Percentiles rank a stretch among this genome's conserved stretches.
Evolutionary conservation across 2,113 vertebrate genomes (phyloP).

Genomic region (Dicaeum eximium): DNA sequence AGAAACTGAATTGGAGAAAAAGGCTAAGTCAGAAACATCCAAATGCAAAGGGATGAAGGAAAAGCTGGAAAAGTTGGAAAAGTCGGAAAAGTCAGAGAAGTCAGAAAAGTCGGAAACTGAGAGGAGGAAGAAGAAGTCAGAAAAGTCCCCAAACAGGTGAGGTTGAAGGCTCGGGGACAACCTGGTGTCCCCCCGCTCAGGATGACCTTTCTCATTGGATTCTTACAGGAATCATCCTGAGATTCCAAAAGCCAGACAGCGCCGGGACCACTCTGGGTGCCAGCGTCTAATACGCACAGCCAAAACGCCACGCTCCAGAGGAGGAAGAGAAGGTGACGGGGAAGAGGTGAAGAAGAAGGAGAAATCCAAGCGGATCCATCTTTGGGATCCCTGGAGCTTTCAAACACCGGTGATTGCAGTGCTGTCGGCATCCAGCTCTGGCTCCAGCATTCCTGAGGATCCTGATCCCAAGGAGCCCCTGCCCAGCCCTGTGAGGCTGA

Average conservation of each 20-base stretch:
- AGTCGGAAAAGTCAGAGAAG: background rate
- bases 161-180: background rate
- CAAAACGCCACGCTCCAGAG: background rate
- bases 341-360: background rate
- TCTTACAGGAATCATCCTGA: background rate
- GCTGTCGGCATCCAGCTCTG: background rate
- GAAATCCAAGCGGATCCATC: background rate
- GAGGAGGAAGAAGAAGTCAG: background rate
- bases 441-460: background rate
- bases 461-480: fast-evolving
- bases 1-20: background rate
- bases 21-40: background rate
- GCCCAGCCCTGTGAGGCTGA: background rate
- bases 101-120: background rate
- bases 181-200: background rate
- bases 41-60: background rate
- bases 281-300: fast-evolving
- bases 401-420: fast-evolving
- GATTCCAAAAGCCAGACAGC: background rate
- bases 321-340: background rate
- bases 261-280: fast-evolving
- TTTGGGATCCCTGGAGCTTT: background rate
- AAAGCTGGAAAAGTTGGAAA: background rate
- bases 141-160: background rate
- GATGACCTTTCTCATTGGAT: background rate